Evolutionary conservation across 1,140 invertebrate genomes (phyloP).

Genomic region (Zaprionus lachaisei): DNA sequence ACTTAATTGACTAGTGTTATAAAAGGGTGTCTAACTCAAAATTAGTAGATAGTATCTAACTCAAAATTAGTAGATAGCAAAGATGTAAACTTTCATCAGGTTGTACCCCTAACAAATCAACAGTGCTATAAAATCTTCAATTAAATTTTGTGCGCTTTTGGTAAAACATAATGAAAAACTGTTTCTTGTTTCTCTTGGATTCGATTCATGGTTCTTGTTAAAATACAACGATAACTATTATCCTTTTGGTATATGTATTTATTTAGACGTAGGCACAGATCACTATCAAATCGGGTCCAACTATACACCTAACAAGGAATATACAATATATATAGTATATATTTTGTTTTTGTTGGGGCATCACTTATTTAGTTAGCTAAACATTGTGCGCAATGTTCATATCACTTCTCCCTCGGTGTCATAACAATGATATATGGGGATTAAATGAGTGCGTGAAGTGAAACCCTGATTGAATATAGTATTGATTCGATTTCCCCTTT

Average conservation of each 20-base stretch:
- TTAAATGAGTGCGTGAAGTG: background rate
- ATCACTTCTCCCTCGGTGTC: background rate
- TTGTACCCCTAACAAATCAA: no score
- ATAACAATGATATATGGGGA: slow-evolving; percentile 7
- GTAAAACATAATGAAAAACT: background rate
- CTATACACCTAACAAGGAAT: background rate
- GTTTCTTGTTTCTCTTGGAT: background rate
- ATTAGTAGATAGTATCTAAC: background rate
- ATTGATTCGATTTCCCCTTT: background rate
- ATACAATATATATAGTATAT: background rate
- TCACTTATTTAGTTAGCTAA: background rate
- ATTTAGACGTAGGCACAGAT: background rate
- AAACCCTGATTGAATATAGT: slow-evolving; percentile 3
- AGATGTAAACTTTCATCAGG: background rate
- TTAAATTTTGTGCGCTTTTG: background rate
- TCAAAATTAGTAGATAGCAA: slow-evolving; percentile 12
- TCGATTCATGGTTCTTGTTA: background rate
- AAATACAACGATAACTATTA: slow-evolving; percentile 3
- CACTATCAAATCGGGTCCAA: background rate
- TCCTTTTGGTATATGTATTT: background rate
- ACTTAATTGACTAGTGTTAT: slow-evolving; percentile 29
- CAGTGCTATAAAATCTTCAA: background rate
- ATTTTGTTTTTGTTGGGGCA: background rate
- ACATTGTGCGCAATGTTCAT: background rate
- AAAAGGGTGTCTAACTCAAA: background rate